Percentiles rank a stretch among this genome's conserved stretches.
Evolutionary conservation across 2,113 vertebrate species (phyloP).

Genomic region (Excalfactoria chinensis): DNA sequence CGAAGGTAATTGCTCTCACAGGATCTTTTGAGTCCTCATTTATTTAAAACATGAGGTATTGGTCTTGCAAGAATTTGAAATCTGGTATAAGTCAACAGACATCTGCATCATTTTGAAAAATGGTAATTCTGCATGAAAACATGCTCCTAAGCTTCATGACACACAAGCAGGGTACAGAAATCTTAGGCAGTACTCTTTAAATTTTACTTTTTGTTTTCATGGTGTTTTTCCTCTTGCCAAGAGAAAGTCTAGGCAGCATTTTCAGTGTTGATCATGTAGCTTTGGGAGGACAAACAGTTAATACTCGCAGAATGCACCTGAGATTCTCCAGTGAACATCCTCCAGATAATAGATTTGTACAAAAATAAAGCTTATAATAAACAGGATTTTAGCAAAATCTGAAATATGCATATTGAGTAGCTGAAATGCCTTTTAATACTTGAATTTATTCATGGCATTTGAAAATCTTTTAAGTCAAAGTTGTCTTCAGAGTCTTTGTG

Average conservation of each 20-base stretch:
- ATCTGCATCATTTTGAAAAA: not conserved
- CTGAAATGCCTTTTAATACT: not conserved
- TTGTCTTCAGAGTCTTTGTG: not conserved
- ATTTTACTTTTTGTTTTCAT: not conserved
- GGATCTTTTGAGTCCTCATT: not conserved
- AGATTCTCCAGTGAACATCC: not conserved
- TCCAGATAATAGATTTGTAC: not conserved
- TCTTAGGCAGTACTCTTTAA: not conserved
- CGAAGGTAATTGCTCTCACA: not conserved
- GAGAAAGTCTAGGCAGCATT: not conserved
- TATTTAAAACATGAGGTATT: not conserved
- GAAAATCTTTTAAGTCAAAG: not conserved
- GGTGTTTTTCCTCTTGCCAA: not conserved
- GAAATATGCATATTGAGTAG: not conserved
- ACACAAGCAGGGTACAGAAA: not conserved
- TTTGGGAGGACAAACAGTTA: not conserved
- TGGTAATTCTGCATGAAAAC: not conserved
- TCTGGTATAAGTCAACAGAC: not conserved
- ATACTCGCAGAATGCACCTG: not conserved
- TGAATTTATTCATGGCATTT: not conserved
- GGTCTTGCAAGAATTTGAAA: not conserved
- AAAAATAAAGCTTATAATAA: slow-evolving; percentile 16
- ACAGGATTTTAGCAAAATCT: not conserved
- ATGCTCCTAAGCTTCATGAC: not conserved
- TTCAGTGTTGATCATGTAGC: not conserved